Base-by-base conservation (phyloP, 2,113 vertebrate genomes). In the Anser cygnoides region DNA sequence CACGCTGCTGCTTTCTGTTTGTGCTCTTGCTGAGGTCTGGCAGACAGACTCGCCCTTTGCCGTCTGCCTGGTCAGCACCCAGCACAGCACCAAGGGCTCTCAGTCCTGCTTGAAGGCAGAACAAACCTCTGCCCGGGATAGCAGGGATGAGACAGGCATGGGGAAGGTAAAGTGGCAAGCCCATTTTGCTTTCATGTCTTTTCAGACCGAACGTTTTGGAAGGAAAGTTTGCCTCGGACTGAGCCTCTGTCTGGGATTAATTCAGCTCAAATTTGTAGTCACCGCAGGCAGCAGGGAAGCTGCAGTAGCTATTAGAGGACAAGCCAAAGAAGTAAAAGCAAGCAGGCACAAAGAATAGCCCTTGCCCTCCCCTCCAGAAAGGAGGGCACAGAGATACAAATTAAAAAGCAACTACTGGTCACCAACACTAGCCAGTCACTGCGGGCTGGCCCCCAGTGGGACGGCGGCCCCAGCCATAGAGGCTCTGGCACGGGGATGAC, bases 261-360 rank as follows among this genome's bases (percentile, higher is more conserved):
- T 97, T 96, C 93, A 96, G 78, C 84, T 85, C 91, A 84, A 93
- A 95, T 95, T 91, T 92, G 93, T 96, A 92, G 93, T 94, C 91
- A 93, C 89, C 67, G 0, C 86, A 94, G 74, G 92, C 96, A 94
- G 95, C 22, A 2, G 68, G 62, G 88, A 95, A 94, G 90, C 92
- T 96, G 93, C 92, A 94, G 95, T 75, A 95, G 84, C 84, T 96
- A 92, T 95, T 92, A 97, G 74, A 95, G 55, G 43, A 59, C 18
- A 66, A 95, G 89, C 84, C 80, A 92, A 89, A 93, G 92, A 90
- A 96, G 73, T 75, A 95, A 92, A 95, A 96, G 84, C 92, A 86
- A 84, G 37, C 87, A 85, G n/a, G 71, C 84, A 93, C 66, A 91
- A 95, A 93, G 66, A 75, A 28, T 21, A 73, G 84, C 52, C 87